Evolutionary conservation across 2,888 invertebrate species (phyloP), one percentile per base, ranked within the genome.

Genomic region (Eulithis testata): DNA sequence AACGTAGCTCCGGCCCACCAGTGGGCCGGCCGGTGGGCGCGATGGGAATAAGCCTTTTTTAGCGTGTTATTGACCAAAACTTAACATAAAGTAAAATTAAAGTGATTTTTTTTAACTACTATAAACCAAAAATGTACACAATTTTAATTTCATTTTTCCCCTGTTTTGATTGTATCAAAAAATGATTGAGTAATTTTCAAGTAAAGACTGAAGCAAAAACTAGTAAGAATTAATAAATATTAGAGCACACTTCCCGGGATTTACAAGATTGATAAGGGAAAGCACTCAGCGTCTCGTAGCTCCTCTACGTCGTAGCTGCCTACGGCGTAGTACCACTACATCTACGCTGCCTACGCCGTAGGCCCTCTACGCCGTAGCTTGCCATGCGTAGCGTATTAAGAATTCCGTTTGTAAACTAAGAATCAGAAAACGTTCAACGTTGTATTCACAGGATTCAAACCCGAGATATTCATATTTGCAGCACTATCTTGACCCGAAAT

Each of bases 231-330:
- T 14, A 53, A 53, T 53, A 53, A 53, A 56, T 62, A 62, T 62
- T 53, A 58, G 45, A 55, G 45, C 52, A 56, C 44, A 60, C 55
- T 49, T 45, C 21, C 54, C 27, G 12, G 47, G 45, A 50, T 58
- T 49, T 50, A 57, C 60, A 57, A 53, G 63, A 67, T 67, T 67
- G 66, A 63, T 67, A 52, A 36, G 60, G 52, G 52, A 63, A 63
- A 67, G 60, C 66, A 67, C 66, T 67, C 56, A 67, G 49, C 63
- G 60, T 36, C 57, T 54, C 58, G 58, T 58, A 63, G 58, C 44
- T 45, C 27, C 40, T 40, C 49, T 27, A 54, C 54, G 14, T 54
- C 61, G 44, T 36, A 49, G 47, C 37, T 31, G 40, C 21, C 53
- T 53, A 54, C 61, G 49, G 44, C 63, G 59, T 55, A 62, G 61